Evolutionary conservation across 2,113 vertebrate species (phyloP), one percentile per base, ranked within the genome.

Genomic region (Menidia beryllina): DNA sequence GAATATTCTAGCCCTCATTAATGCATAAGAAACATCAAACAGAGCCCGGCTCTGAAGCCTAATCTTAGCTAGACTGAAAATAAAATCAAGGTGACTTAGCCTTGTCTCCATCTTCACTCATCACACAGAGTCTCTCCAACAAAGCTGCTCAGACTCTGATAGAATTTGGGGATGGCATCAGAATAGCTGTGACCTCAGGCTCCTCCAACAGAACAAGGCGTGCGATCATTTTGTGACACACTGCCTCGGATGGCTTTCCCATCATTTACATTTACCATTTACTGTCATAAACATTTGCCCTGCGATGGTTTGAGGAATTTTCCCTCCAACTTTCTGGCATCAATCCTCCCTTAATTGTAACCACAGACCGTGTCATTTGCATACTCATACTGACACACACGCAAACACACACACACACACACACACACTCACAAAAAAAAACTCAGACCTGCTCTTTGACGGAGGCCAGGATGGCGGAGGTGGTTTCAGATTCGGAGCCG

Each of bases 401-500:
- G 41, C 24, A 66, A 51, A 60, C 2, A 59, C 9, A 65, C 62
- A 38, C n/a, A 54, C 24, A 69, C 26, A 30, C 38, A 23, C 36
- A 59, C 11, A 38, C 19, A 68, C 21, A n/a, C n/a, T n/a, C n/a
- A n/a, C n/a, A 34, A 5, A 30, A 63, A 6, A 71, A 10, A 69
- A 38, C 17, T 67, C 91, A 75, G 91, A 98, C 98, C 96, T 99
- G 97, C 89, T 99, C 98, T 82, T 99, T 99, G 87, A 99, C 98
- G 3, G 98, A 99, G 60, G 98, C 98, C 2, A 99, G 94, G 85
- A 99, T 99, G 81, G 97, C 97, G 7, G 97, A 99, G 57, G 97
- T 99, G 84, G 96, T 99, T 93, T 99, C 98, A 0, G 96, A 96
- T 91, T 98, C 97, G 0, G 98, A 97, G 82, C 96, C 96, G 79